Conservation (phyloP, 2,113 vertebrate genomes). For the Phylloscopus trochiloides region DNA sequence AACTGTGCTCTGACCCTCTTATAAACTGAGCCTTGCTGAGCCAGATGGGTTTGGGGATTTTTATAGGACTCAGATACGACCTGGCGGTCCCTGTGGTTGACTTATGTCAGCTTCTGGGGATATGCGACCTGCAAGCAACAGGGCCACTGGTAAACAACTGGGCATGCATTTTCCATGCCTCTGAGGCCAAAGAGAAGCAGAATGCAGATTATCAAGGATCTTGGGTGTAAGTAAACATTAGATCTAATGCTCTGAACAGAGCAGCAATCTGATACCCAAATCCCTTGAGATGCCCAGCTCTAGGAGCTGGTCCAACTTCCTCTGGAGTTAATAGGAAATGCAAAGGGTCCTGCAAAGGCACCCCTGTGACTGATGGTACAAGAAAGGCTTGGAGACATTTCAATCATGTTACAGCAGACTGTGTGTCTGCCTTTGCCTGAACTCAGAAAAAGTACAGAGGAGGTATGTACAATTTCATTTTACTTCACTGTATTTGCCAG, state of each 20-base stretch:
- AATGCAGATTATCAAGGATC: not conserved
- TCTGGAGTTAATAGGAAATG: not conserved
- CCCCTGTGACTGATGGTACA: not conserved
- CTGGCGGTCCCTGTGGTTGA: not conserved
- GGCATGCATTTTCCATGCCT: not conserved
- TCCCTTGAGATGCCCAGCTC: not conserved
- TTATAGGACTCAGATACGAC: fast-evolving
- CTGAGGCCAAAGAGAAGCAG: not conserved
- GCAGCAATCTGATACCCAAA: not conserved
- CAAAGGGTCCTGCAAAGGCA: not conserved
- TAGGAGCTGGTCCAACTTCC: not conserved
- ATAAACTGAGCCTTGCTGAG: not conserved
- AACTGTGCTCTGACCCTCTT: not conserved
- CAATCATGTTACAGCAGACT: not conserved
- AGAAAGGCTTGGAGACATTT: not conserved
- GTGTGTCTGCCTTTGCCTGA: not conserved
- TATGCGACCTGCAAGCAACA: not conserved
- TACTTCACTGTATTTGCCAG: not conserved
- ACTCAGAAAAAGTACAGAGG: not conserved
- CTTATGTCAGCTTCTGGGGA: not conserved
- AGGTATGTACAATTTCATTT: not conserved
- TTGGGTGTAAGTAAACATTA: not conserved
- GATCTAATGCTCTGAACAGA: not conserved
- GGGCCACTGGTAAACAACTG: not conserved
- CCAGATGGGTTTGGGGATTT: not conserved